A percentile compares a stretch with the other conserved stretches of the same genome.
Conservation (phyloP, 1,140 invertebrate species). For the Araneus ventricosus region DNA sequence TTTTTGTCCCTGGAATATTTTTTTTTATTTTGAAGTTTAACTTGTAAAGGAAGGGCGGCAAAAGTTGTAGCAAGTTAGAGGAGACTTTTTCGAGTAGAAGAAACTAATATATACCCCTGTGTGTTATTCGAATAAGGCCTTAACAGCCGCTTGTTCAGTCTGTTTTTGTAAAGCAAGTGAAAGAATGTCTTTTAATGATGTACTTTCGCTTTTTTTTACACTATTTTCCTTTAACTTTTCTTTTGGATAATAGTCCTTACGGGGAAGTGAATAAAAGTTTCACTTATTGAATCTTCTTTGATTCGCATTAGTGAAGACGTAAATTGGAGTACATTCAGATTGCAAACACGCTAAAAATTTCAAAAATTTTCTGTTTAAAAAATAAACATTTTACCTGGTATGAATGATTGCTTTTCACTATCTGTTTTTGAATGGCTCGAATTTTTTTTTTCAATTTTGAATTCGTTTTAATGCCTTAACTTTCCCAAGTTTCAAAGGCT, state of each 20-base stretch:
- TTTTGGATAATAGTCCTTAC: neutral
- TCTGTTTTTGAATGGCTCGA: too few relatives aligned
- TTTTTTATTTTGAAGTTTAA: too few relatives aligned
- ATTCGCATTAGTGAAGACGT: neutral
- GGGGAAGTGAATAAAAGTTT: too few relatives aligned
- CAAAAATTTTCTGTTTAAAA: too few relatives aligned
- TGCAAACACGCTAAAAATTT: too few relatives aligned
- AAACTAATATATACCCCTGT: neutral
- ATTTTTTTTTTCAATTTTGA: too few relatives aligned
- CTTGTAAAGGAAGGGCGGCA: too few relatives aligned
- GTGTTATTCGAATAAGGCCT: neutral
- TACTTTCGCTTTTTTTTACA: neutral
- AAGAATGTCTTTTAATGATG: constrained; percentile 13
- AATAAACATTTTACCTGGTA: too few relatives aligned
- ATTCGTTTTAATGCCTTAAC: too few relatives aligned
- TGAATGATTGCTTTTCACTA: too few relatives aligned
- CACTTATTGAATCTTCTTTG: neutral
- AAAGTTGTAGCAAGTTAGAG: constrained; percentile 13
- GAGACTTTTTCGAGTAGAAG: neutral
- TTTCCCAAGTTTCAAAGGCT: too few relatives aligned
- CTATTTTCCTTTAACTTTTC: neutral
- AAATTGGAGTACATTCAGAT: neutral
- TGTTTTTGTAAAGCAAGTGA: neutral
- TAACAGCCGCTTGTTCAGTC: neutral
- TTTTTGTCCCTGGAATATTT: too few relatives aligned